These are phyloP conservation scores for Venusia cambrica DNA, from an alignment of 2,888 invertebrate genomes.

Conservation along the genomic window DNA sequence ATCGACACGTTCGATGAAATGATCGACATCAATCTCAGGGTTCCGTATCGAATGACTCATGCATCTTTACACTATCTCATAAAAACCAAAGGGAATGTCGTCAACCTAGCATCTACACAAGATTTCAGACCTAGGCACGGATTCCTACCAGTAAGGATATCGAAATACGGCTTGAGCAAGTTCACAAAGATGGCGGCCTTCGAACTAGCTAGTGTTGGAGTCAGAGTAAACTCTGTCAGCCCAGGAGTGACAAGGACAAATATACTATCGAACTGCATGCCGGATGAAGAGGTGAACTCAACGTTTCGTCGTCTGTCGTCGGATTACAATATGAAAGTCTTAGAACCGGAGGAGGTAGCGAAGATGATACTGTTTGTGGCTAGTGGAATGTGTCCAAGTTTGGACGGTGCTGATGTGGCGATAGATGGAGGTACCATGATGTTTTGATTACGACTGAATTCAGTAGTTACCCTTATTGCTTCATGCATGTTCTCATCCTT, in stretches of 20 bases:
- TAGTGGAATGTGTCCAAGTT: conserved; percentile 44
- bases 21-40: conserved; percentile 90
- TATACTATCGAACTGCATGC: conserved; percentile 38
- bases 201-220: conserved; percentile 41
- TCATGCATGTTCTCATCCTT: no score
- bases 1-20: conserved; percentile 90
- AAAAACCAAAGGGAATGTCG: conserved; percentile 88
- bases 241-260: conserved; percentile 45
- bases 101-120: conserved; percentile 93
- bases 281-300: conserved; percentile 35
- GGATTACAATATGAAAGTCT: conserved; percentile 30
- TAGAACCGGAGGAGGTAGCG: conserved; percentile 49
- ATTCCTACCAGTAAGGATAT: conserved; percentile 38
- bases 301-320: conserved; percentile 32
- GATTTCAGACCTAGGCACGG: conserved; percentile 73
- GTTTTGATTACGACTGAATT: neutral
- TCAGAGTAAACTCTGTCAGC: conserved; percentile 46
- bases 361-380: conserved; percentile 51
- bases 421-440: conserved; percentile 32
- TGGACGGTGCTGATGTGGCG: conserved; percentile 45
- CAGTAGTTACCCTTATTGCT: neutral
- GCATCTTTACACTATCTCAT: conserved; percentile 89
- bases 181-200: conserved; percentile 47
- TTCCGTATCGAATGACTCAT: conserved; percentile 87
- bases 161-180: conserved; percentile 44